Conservation (phyloP, 2,888 invertebrate species). For the Sarcophaga caerulescens region DNA sequence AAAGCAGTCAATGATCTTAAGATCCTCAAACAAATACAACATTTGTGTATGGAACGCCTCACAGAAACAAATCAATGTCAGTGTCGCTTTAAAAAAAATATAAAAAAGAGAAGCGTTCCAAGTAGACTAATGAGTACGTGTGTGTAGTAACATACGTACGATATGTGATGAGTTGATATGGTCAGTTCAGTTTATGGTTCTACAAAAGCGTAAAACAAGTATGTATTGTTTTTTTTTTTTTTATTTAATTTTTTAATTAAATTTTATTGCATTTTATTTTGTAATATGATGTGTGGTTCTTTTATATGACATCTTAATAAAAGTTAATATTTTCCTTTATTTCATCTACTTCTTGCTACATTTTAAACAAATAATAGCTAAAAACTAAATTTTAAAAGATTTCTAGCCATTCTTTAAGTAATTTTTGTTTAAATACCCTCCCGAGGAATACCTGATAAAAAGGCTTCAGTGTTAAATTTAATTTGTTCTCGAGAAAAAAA, state of each 20-base stretch:
- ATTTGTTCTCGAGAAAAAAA: background rate
- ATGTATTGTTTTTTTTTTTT: background rate
- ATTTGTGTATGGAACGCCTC: background rate
- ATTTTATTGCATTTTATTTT: background rate
- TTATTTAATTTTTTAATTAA: background rate
- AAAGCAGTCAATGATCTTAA: background rate
- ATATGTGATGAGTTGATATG: background rate
- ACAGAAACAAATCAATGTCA: slow-evolving; percentile 40
- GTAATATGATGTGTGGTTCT: background rate
- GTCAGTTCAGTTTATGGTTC: slow-evolving; percentile 2
- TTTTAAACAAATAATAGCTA: too few relatives aligned
- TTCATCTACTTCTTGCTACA: too few relatives aligned
- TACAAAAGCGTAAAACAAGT: slow-evolving; percentile 40
- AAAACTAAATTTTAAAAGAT: too few relatives aligned
- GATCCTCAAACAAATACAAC: background rate
- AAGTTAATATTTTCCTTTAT: too few relatives aligned
- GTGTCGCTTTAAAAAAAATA: slow-evolving; percentile 12
- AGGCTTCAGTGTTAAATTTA: too few relatives aligned
- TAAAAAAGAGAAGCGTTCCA: background rate
- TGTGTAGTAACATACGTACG: background rate
- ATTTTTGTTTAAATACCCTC: too few relatives aligned
- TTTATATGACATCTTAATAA: too few relatives aligned
- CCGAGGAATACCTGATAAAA: too few relatives aligned
- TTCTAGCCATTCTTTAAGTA: too few relatives aligned
- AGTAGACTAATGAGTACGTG: background rate